phyloP scores from a whole-genome alignment of 2,113 vertebrate genomes.

The Podilymbus podiceps region DNA sequence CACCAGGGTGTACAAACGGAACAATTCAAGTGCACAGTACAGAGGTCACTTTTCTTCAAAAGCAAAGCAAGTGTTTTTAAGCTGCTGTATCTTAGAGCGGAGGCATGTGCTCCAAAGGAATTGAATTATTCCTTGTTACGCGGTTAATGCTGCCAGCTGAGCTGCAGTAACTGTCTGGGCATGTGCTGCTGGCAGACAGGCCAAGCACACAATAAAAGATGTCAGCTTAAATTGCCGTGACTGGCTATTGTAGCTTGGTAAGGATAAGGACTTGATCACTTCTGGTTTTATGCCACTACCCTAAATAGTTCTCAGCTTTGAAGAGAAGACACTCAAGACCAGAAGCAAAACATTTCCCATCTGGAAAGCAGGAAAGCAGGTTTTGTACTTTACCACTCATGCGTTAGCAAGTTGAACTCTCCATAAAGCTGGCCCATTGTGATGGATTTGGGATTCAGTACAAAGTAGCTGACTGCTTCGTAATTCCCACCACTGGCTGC shows the following conservation, averaged over 20 bases:
- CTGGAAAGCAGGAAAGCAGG: constrained; percentile 7
- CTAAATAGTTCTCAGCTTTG: not conserved
- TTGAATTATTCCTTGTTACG: constrained; percentile 28
- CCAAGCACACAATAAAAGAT: not conserved
- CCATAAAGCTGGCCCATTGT: constrained; percentile 95
- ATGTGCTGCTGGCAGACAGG: constrained; percentile 34
- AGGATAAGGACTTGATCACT: constrained; percentile 23
- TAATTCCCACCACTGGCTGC: constrained; percentile 87
- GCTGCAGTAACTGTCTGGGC: constrained; percentile 50
- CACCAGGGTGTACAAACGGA: not conserved
- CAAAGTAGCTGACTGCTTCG: constrained; percentile 79
- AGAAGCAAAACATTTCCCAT: constrained; percentile 12
- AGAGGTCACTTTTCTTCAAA: constrained; percentile 12
- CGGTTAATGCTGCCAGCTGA: constrained; percentile 13
- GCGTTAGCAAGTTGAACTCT: constrained; percentile 90
- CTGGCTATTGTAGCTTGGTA: not conserved
- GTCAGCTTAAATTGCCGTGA: constrained; percentile 44
- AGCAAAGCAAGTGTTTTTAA: constrained; percentile 28
- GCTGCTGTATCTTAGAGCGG: constrained; percentile 25
- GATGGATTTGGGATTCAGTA: constrained; percentile 94
- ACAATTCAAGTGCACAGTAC: not conserved
- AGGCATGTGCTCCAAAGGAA: constrained; percentile 17
- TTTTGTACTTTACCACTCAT: constrained; percentile 86
- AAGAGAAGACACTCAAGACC: not conserved
- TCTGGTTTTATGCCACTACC: constrained; percentile 39